These are phyloP conservation scores for Zelostemma sp. DNA, from an alignment of 1,140 invertebrate species.

Conservation along the genomic window DNA sequence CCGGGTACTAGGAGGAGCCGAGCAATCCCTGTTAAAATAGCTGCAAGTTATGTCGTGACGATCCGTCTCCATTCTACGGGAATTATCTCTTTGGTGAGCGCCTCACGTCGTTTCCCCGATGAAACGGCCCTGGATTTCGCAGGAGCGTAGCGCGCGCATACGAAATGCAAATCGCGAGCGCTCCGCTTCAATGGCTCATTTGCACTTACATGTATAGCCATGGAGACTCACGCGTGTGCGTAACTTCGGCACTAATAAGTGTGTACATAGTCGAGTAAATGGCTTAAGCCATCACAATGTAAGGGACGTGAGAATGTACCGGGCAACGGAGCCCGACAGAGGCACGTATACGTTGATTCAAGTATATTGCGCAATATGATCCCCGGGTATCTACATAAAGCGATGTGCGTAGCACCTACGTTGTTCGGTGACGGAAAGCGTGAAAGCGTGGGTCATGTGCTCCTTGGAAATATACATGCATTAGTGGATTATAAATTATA, in stretches of 20 bases:
- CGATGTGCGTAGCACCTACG: constrained; percentile 23
- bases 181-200: constrained; percentile 40
- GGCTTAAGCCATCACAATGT: constrained; percentile 52
- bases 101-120: background rate
- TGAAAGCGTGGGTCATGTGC: constrained; percentile 4
- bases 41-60: constrained; percentile 19
- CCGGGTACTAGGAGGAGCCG: constrained; percentile 2
- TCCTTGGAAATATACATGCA: constrained; percentile 25
- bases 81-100: constrained; percentile 20
- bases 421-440: constrained; percentile 22
- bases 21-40: constrained; percentile 7
- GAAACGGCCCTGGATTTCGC: constrained; percentile 6
- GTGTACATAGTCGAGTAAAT: constrained; percentile 36
- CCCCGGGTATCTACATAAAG: constrained; percentile 50
- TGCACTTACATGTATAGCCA: constrained; percentile 2
- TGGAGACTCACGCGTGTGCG: constrained; percentile 9
- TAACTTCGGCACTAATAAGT: constrained; percentile 18
- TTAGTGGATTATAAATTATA: constrained; percentile 26
- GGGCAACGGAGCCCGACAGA: constrained; percentile 9
- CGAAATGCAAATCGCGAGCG: constrained; percentile 35
- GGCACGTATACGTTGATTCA: constrained; percentile 50
- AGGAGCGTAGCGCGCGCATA: constrained; percentile 12
- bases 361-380: constrained; percentile 46
- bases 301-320: constrained; percentile 18
- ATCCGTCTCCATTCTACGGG: constrained; percentile 25